Evolutionary conservation across 2,888 invertebrate species (phyloP).

Genomic region (Agrilus biguttatus): DNA sequence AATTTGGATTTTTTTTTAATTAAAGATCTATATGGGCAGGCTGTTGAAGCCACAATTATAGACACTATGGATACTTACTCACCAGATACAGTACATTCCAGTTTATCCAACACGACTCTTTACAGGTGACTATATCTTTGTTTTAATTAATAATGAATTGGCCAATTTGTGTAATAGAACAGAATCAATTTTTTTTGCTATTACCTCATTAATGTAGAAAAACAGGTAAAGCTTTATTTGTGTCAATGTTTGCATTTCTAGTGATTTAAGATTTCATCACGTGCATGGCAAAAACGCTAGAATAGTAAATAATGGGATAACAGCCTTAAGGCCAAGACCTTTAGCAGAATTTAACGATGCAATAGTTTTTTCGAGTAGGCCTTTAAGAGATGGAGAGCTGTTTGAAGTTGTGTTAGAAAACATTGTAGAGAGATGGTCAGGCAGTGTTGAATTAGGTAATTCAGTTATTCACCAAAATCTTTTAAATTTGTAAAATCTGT

Average conservation of each 20-base stretch:
- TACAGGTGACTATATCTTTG: conserved; percentile 35
- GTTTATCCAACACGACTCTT: conserved; percentile 58
- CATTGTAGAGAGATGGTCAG: conserved; percentile 87
- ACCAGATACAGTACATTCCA: conserved; percentile 59
- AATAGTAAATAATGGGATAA: conserved; percentile 69
- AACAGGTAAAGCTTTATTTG: not conserved
- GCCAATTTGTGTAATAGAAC: no score
- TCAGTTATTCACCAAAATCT: not conserved
- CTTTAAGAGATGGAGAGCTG: conserved; percentile 76
- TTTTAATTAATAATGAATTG: no score
- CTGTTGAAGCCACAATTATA: conserved; percentile 82
- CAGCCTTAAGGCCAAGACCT: conserved; percentile 75
- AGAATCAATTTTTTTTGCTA: no score
- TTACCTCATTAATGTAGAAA: not conserved
- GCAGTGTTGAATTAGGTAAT: conserved; percentile 73
- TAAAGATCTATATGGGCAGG: conserved; percentile 84
- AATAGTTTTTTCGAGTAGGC: conserved; percentile 80
- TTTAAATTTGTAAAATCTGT: not conserved
- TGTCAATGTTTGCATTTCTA: conserved; percentile 19
- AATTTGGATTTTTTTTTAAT: not conserved
- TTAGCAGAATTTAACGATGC: conserved; percentile 90
- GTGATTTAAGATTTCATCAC: conserved; percentile 75
- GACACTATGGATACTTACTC: conserved; percentile 56
- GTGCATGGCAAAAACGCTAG: conserved; percentile 81
- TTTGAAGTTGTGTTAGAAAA: conserved; percentile 83